Conservation (phyloP, 2,113 vertebrate genomes). For the Mus pahari region DNA sequence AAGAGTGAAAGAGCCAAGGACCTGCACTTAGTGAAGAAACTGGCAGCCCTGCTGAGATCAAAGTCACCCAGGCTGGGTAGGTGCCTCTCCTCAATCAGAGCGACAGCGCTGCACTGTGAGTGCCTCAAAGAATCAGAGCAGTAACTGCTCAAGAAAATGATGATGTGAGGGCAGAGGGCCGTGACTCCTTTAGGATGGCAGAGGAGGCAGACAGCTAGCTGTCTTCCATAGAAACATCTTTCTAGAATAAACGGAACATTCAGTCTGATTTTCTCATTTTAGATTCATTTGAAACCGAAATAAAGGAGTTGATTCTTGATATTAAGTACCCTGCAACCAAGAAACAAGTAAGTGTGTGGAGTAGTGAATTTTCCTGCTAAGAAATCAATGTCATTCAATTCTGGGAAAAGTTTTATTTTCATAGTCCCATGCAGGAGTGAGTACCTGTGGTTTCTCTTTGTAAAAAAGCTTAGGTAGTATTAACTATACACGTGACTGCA, state of each 20-base stretch:
- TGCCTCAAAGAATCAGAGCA: background rate
- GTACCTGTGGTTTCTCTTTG: background rate
- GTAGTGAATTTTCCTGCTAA: background rate
- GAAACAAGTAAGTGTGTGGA: slow-evolving; percentile 91
- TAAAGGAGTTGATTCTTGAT: slow-evolving; percentile 93
- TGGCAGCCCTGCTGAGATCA: slow-evolving; percentile 90
- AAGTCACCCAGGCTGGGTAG: slow-evolving; percentile 89
- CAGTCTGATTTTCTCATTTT: slow-evolving; percentile 70
- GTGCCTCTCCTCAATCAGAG: slow-evolving; percentile 3
- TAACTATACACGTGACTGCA: rapidly evolving
- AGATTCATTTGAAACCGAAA: slow-evolving; percentile 94
- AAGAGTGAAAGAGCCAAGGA: slow-evolving; percentile 98
- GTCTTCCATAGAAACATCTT: background rate
- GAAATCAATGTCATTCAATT: background rate
- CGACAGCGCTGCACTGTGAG: background rate
- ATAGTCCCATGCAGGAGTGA: background rate
- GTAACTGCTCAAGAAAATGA: background rate
- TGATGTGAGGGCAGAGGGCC: background rate
- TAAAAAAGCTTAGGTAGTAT: background rate
- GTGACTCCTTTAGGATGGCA: background rate
- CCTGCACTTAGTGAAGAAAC: slow-evolving; percentile 95
- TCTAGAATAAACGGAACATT: background rate
- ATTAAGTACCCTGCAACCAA: slow-evolving; percentile 97
- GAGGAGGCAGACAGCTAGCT: background rate
- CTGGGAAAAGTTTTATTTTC: background rate